Base-by-base conservation (phyloP, 1,140 invertebrate species). In the Lineus longissimus region DNA sequence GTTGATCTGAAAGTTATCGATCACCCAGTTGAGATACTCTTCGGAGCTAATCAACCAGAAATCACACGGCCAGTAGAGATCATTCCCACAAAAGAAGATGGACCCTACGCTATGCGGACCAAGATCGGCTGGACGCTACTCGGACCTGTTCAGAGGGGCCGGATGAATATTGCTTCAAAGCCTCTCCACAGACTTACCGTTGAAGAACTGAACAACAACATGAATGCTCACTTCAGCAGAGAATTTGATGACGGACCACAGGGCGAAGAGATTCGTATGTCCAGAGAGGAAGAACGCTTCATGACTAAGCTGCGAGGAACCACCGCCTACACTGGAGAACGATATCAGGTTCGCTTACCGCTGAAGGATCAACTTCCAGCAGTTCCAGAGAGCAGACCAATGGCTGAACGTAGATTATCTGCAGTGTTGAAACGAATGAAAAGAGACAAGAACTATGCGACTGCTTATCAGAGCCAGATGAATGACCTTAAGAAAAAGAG, bases 171-270 rank as follows among this genome's bases (percentile, higher is more conserved):
- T n/a, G n/a, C n/a, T n/a, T n/a, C n/a, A 9, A 51, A 9, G 19
- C 25, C 47, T 7, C 19, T 51, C n/a, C n/a, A 51, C 25, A 51
- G 25, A 51, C 6, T 51, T 19, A 23, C 6, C 9, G 25, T 51
- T 23, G 47, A 23, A 23, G 47, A 51, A 23, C 47, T 51, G 25
- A 51, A 51, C 47, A n/a, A 51, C 4, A 51, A n/a, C n/a, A 7
- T 51, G n/a, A 51, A n/a, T 51, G 47, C 47, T 23, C 47, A 51
- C n/a, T 51, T 51, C 47, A 23, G 9, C 6, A 19, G 47, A n/a
- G 47, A 51, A 27, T 51, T 51, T 27, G n/a, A 51, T 51, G 47
- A 51, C 47, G 47, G 47, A 51, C 47, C 47, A n/a, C 47, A 23
- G 9, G 47, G 47, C 25, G 47, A 51, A 51, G 47, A 51, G 47